phyloP scores from a whole-genome alignment of 2,888 invertebrate genomes.

The Junonia oenone region DNA sequence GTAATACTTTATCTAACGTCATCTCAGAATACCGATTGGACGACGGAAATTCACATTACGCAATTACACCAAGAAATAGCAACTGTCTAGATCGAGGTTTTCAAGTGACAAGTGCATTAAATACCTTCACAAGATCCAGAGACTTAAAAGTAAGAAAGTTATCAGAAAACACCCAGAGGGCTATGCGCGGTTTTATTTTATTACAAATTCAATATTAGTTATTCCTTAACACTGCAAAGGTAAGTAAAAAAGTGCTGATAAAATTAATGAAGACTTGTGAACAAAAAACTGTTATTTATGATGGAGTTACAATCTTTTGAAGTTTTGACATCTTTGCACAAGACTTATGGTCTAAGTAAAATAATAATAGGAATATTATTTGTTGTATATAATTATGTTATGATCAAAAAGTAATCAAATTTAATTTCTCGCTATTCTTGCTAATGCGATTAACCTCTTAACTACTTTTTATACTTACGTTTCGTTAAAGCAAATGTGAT shows the following conservation, averaged over 20 bases:
- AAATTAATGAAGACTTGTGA: neutral
- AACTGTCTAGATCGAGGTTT: conserved; percentile 46
- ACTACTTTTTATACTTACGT: no score
- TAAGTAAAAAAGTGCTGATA: neutral
- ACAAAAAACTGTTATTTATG: no score
- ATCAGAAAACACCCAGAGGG: conserved; percentile 12
- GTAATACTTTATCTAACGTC: conserved; percentile 24
- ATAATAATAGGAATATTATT: no score
- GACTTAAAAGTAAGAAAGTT: conserved; percentile 10
- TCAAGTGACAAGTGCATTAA: conserved; percentile 20
- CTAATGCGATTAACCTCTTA: no score
- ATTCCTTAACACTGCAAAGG: neutral
- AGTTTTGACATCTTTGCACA: no score
- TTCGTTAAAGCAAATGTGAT: no score
- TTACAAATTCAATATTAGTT: conserved; percentile 1
- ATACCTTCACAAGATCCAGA: conserved; percentile 10
- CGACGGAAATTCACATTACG: conserved; percentile 41
- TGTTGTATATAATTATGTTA: no score
- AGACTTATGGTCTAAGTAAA: no score
- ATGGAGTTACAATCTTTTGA: no score
- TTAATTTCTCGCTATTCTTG: no score
- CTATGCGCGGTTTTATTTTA: conserved; percentile 7
- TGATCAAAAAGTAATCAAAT: no score
- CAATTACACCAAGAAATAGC: conserved; percentile 53
- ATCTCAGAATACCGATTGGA: conserved; percentile 28